phyloP scores from a whole-genome alignment of 2,888 invertebrate species.

The Acronicta leporina region DNA sequence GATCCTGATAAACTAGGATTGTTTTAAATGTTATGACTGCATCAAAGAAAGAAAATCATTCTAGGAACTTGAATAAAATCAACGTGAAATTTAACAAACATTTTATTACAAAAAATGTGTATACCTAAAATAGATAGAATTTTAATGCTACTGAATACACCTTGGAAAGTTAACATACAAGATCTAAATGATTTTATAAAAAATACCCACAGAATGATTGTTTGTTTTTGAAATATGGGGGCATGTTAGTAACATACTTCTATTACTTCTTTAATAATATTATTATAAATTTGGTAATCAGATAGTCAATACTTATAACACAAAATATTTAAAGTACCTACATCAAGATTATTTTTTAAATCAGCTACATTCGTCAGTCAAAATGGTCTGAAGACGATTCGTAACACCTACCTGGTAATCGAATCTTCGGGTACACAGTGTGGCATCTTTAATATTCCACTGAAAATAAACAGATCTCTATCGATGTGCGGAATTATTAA shows the following conservation, averaged over 20 bases:
- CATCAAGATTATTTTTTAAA: slow-evolving; percentile 20
- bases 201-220: slow-evolving; percentile 10
- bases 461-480: slow-evolving; percentile 34
- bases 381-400: slow-evolving; percentile 30
- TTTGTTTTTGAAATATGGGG: background rate
- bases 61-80: slow-evolving; percentile 44
- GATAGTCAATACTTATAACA: slow-evolving; percentile 30
- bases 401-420: slow-evolving; percentile 17
- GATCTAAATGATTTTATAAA: slow-evolving; percentile 41
- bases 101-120: slow-evolving; percentile 29
- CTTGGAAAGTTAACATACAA: slow-evolving; percentile 15
- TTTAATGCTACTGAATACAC: slow-evolving; percentile 33
- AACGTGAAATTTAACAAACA: slow-evolving; percentile 30
- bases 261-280: slow-evolving; percentile 8
- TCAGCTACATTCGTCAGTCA: slow-evolving; percentile 31
- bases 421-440: slow-evolving; percentile 33
- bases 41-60: slow-evolving; percentile 16
- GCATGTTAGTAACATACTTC: slow-evolving; percentile 2
- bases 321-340: slow-evolving; percentile 24
- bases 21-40: slow-evolving; percentile 2
- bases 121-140: slow-evolving; percentile 33
- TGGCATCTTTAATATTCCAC: slow-evolving; percentile 40
- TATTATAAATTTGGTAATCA: slow-evolving; percentile 22
- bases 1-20: slow-evolving; percentile 7
- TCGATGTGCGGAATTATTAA: slow-evolving; percentile 12